Evolutionary conservation across 2,113 vertebrate genomes (phyloP).

Genomic region (Cololabis saira): DNA sequence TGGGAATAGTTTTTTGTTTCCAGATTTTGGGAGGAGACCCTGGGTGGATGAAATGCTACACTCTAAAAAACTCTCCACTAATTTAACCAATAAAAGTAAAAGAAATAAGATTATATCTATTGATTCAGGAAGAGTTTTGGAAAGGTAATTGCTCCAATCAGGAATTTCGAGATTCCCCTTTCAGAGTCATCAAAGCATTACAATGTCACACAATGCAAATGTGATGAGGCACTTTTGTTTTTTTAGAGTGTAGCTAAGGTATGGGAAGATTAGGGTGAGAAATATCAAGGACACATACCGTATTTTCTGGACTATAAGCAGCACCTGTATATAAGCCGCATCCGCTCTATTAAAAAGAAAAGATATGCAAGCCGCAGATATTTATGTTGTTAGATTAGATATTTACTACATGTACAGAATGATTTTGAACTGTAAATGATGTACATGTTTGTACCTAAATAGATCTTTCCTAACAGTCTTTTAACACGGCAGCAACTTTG

Average conservation of each 20-base stretch:
- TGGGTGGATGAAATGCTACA: slow-evolving; percentile 32
- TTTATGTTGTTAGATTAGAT: no score
- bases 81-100: no score
- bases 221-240: neutral
- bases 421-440: no score
- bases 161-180: neutral
- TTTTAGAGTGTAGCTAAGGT: slow-evolving; percentile 58
- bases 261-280: neutral
- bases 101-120: neutral
- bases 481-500: no score
- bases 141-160: neutral
- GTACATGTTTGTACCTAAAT: no score
- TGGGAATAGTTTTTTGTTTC: neutral
- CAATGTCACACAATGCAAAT: neutral
- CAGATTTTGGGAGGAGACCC: slow-evolving; percentile 8
- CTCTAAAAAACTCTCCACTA: slow-evolving; percentile 33
- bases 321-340: no score
- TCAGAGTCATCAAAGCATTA: neutral
- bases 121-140: neutral
- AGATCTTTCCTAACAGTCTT: no score
- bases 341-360: no score
- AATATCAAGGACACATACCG: slow-evolving; percentile 8
- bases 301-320: no score
- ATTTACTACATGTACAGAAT: no score
- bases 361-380: no score